Base-by-base conservation (phyloP, 2,113 vertebrate species). In the Muscicapa adusta region DNA sequence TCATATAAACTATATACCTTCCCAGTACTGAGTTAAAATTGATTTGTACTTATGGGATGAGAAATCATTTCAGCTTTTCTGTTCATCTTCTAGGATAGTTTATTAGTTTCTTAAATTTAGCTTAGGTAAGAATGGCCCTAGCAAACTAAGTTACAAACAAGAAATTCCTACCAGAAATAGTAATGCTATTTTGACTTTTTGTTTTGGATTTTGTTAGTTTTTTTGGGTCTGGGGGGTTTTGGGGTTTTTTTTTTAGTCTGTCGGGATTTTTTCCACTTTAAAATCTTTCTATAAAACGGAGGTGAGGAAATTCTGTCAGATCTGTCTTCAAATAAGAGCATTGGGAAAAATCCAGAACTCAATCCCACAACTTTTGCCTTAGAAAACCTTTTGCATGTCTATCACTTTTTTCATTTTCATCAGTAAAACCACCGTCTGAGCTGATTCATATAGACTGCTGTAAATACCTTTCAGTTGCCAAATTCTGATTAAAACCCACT, bases 401-500 rank as follows among this genome's bases (percentile, higher is more conserved):
- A 6, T 91, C 76, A 65, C 62, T 70, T 91, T 91, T 89, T 61
- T 83, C 22, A 68, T 85, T 96, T 94, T 96, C 85, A 88, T 91
- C 56, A 76, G 34, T 88, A 70, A 95, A 85, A 54, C 56, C 40
- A 63, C 62, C 18, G 0, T 82, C 93, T 94, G 65, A 89, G 50
- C 58, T 87, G 77, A 94, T 95, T 81, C 66, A 72, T 82, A 36
- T 17, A 94, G 85, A 56, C 48, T 92, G 42, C 42, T 91, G 82
- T 58, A 96, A 85, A 85, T 93, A n/a, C 12, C 15, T 80, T 88
- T 92, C 24, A 34, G 40, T 81, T 94, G 79, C 88, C 72, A 88
- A 81, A 90, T 93, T 94, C 60, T 89, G 78, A 91, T 95, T 94
- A 90, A 88, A 95, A 85, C 67, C 74, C 57, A 83, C 83, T 85